Base-by-base conservation (phyloP, 2,888 invertebrate species). In the Willowsia nigromaculata region DNA sequence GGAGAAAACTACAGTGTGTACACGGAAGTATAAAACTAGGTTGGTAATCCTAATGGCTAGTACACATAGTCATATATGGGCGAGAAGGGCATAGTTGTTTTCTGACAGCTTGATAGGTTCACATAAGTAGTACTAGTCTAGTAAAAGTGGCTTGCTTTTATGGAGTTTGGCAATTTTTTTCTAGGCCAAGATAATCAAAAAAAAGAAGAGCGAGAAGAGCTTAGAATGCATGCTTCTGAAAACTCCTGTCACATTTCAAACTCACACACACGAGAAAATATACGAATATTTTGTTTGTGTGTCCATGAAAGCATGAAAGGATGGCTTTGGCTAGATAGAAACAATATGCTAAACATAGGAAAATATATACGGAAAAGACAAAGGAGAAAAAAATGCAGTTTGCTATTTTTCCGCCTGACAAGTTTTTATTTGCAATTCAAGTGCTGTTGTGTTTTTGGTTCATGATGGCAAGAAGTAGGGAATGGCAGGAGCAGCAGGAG, bases 111-210 rank as follows among this genome's bases (percentile, higher is more conserved):
- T 68, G 68, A 68, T 68, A 68, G 68, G 68, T 68, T 68, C 40
- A 68, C 68, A n/a, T 37, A 40, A 68, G 68, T 11, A 68, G 40
- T n/a, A 56, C 6, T 68, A 22, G 18, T 11, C 37, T n/a, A 68
- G 68, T 40, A 68, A 40, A 68, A 22, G n/a, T 6, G 11, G 22
- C 22, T n/a, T 3, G 2, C 22, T 68, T 68, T 68, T 22, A 13
- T n/a, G 2, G 62, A n/a, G 11, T 30, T 15, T 40, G 18, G 18
- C 7, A n/a, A 59, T 30, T 3, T 30, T 68, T 68, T 68, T 68
- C 40, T 68, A 68, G 68, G 68, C 68, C 68, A 40, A 68, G 68
- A 68, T 68, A 68, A 68, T 68, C 68, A 68, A 68, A 68, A 68
- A 40, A 65, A 33, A 65, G n/a, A 13, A 65, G 13, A 33, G 5